phyloP scores from a whole-genome alignment of 92 coral and sea anemone species.

The Parazoanthus darwini region DNA sequence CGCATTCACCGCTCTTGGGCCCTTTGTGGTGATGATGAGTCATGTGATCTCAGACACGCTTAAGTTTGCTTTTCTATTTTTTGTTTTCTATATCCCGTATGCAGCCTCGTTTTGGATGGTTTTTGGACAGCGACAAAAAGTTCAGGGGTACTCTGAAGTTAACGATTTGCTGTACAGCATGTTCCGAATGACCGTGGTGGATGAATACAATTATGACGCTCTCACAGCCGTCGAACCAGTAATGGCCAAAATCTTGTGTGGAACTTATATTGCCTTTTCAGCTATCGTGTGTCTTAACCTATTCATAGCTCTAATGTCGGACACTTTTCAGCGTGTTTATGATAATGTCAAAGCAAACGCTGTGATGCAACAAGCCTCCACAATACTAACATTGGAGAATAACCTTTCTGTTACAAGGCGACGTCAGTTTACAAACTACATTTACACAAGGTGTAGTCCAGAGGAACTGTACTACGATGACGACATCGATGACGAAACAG shows the following conservation, averaged over 20 bases:
- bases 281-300: conserved; percentile 86
- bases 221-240: conserved; percentile 78
- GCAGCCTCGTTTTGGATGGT: conserved; percentile 99
- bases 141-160: conserved; percentile 75
- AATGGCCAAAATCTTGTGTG: conserved; percentile 94
- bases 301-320: conserved; percentile 97
- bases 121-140: conserved; percentile 65
- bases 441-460: conserved; percentile 85
- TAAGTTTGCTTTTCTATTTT: conserved; percentile 83
- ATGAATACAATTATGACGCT: conserved; percentile 84
- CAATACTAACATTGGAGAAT: conserved; percentile 79
- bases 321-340: conserved; percentile 94
- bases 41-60: conserved; percentile 84
- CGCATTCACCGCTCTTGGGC: conserved; percentile 88
- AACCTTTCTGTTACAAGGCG: conserved; percentile 60
- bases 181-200: conserved; percentile 97
- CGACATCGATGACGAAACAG: conserved; percentile 73
- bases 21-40: conserved; percentile 93
- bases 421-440: conserved; percentile 71
- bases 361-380: conserved; percentile 93
- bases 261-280: conserved; percentile 95
- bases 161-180: conserved; percentile 81
- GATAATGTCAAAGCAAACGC: conserved; percentile 97
- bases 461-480: conserved; percentile 90
- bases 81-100: conserved; percentile 89